Conservation (phyloP, 2,113 vertebrate genomes). For the Otis tarda region DNA sequence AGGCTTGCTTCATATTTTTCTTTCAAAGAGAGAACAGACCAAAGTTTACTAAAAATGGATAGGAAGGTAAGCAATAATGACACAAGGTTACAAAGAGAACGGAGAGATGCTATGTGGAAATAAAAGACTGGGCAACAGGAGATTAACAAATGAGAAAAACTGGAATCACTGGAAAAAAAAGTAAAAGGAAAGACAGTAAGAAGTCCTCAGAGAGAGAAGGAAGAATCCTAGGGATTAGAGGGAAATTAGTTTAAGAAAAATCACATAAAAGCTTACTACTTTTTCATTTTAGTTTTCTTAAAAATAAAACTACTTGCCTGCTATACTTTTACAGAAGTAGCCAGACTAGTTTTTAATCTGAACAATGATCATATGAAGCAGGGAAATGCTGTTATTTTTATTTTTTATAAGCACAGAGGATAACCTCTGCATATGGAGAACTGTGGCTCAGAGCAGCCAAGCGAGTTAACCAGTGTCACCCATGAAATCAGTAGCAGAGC, state of each 20-base stretch:
- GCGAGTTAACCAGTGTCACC: neutral
- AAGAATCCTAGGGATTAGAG: neutral
- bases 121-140: neutral
- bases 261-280: neutral
- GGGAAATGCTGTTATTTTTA: neutral
- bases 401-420: neutral
- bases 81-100: neutral
- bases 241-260: neutral
- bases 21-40: neutral
- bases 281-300: neutral
- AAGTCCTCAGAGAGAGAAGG: neutral
- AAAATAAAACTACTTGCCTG: neutral
- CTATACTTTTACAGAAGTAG: neutral
- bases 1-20: neutral
- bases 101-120: neutral
- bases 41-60: neutral
- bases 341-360: neutral
- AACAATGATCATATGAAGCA: neutral
- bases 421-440: neutral
- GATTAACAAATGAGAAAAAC: neutral
- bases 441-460: neutral
- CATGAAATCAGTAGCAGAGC: neutral
- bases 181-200: neutral
- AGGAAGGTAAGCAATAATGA: neutral
- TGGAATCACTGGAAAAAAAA: neutral